Percentiles rank a stretch among this genome's conserved stretches.
These are phyloP conservation scores for Andrena cerasifolii DNA, from an alignment of 1,140 invertebrate species.

Conservation along the genomic window DNA sequence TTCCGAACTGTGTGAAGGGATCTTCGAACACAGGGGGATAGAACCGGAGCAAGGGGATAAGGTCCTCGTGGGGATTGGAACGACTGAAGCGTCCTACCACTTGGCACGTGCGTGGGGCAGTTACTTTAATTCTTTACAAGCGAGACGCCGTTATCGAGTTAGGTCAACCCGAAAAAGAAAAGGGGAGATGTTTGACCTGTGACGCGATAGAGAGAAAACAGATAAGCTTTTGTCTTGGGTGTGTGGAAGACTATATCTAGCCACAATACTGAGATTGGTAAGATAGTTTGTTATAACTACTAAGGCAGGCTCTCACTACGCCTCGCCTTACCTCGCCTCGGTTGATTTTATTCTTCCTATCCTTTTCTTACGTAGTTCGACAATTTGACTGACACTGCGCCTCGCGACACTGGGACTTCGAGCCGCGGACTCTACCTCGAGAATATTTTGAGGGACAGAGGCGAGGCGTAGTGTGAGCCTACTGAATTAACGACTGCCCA, in stretches of 20 bases:
- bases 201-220: slow-evolving; percentile 16
- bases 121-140: slow-evolving; percentile 70
- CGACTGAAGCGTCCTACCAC: slow-evolving; percentile 36
- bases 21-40: slow-evolving; percentile 24
- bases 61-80: slow-evolving; percentile 39
- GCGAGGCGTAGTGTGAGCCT: no score
- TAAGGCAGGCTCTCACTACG: no score
- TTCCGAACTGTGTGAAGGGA: slow-evolving; percentile 25
- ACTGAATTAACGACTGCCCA: no score
- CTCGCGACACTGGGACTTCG: no score
- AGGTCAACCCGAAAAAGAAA: slow-evolving; percentile 14
- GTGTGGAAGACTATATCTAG: neutral
- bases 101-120: slow-evolving; percentile 56
- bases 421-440: no score
- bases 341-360: no score
- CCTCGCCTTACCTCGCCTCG: no score
- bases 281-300: slow-evolving; percentile 26
- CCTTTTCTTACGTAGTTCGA: no score
- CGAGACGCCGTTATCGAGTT: slow-evolving; percentile 64
- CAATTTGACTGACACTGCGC: no score
- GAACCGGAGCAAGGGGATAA: slow-evolving; percentile 18
- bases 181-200: neutral
- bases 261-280: slow-evolving; percentile 20
- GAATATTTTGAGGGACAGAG: no score
- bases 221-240: slow-evolving; percentile 33